Conservation (phyloP, 2,113 vertebrate genomes). For the Pitta sordida region DNA sequence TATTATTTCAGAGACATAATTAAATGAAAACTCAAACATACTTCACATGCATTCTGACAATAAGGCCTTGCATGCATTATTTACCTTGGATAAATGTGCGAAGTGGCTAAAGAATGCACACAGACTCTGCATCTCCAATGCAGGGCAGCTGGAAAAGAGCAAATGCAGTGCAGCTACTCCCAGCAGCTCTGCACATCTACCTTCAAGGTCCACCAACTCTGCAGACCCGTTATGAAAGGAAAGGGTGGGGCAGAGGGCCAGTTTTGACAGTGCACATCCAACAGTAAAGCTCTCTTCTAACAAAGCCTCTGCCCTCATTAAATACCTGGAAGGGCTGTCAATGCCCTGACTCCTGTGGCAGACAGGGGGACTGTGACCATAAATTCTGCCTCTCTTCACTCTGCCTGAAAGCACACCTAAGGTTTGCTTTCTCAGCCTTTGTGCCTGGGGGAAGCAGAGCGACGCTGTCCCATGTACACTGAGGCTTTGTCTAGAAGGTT, state of each 20-base stretch:
- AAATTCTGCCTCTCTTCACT: neutral
- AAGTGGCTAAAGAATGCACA: neutral
- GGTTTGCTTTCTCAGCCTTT: neutral
- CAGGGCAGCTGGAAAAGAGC: neutral
- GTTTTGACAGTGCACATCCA: neutral
- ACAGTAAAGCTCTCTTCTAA: neutral
- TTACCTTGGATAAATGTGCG: neutral
- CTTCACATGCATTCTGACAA: neutral
- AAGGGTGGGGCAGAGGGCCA: neutral
- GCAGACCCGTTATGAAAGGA: neutral
- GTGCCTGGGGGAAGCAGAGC: neutral
- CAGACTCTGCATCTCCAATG: neutral
- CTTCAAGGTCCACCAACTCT: neutral
- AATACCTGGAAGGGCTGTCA: neutral
- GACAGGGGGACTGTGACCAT: neutral
- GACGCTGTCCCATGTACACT: neutral
- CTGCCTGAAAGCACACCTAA: neutral
- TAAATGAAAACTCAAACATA: constrained; percentile 4
- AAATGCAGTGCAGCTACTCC: neutral
- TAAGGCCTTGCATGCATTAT: neutral
- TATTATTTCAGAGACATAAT: constrained; percentile 13
- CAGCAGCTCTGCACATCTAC: neutral
- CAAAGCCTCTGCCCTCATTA: neutral
- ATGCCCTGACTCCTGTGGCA: neutral
- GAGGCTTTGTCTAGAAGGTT: neutral